These are phyloP conservation scores for Nineta flava DNA, from an alignment of 2,888 invertebrate species.

Conservation along the genomic window DNA sequence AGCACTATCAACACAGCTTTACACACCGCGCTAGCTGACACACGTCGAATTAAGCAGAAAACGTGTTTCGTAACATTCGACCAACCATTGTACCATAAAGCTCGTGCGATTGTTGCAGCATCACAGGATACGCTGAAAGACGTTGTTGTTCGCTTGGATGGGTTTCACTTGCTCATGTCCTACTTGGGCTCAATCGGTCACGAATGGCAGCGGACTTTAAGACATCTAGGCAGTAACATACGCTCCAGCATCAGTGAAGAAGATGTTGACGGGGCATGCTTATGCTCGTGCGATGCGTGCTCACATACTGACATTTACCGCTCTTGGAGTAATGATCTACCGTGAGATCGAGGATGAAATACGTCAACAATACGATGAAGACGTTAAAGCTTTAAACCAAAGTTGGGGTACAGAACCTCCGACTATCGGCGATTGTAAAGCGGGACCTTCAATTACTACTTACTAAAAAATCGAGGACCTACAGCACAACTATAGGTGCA, in stretches of 20 bases:
- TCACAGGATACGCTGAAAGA: not conserved
- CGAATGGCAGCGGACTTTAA: not conserved
- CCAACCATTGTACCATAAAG: not conserved
- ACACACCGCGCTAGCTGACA: not conserved
- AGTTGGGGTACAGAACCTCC: not conserved
- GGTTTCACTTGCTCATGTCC: not conserved
- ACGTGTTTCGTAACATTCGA: not conserved
- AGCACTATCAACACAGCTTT: not conserved
- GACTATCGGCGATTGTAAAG: not conserved
- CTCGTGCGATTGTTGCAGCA: not conserved
- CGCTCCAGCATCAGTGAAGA: not conserved
- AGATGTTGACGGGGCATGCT: not conserved
- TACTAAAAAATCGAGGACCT: not conserved
- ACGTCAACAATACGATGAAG: not conserved
- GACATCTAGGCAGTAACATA: not conserved
- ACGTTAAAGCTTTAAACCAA: not conserved
- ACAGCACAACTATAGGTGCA: not conserved
- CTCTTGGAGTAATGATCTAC: not conserved
- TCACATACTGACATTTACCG: not conserved
- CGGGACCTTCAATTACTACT: not conserved
- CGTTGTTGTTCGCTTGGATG: not conserved
- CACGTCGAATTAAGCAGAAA: not conserved
- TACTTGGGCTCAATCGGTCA: not conserved
- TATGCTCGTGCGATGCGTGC: not conserved
- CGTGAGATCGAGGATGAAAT: not conserved